Conservation (phyloP, 2,113 vertebrate species). For the Podarcis cretensis region DNA sequence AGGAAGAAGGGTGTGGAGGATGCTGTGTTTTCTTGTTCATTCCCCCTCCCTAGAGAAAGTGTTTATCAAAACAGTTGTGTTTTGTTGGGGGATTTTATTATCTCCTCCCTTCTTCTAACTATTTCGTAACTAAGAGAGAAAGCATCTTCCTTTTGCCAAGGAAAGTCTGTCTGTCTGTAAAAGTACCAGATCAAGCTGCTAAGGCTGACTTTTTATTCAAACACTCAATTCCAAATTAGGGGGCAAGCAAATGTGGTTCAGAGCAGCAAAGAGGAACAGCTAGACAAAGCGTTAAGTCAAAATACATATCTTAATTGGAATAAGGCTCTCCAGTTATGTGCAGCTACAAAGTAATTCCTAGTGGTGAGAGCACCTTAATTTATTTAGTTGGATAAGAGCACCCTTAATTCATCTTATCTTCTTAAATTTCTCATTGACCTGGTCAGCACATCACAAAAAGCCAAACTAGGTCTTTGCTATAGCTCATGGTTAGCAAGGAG, state of each 20-base stretch:
- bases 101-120: not conserved
- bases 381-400: not conserved
- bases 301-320: not conserved
- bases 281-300: not conserved
- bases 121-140: not conserved
- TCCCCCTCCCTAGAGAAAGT: slow-evolving; percentile 28
- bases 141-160: not conserved
- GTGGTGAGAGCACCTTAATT: not conserved
- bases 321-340: not conserved
- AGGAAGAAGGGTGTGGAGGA: slow-evolving; percentile 73
- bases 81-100: slow-evolving; percentile 35
- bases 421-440: too few species aligned
- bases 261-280: accelerated
- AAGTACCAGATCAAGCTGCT: not conserved
- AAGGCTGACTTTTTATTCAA: not conserved
- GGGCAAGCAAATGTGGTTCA: accelerated
- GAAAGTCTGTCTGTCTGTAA: not conserved
- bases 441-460: too few species aligned
- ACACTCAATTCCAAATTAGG: not conserved
- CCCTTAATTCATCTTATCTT: too few species aligned
- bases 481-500: too few species aligned
- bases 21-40: slow-evolving; percentile 65
- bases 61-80: slow-evolving; percentile 59
- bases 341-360: not conserved
- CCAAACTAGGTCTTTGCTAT: too few species aligned